phyloP scores from a whole-genome alignment of 1,140 invertebrate genomes.

The Trissolcus basalis region DNA sequence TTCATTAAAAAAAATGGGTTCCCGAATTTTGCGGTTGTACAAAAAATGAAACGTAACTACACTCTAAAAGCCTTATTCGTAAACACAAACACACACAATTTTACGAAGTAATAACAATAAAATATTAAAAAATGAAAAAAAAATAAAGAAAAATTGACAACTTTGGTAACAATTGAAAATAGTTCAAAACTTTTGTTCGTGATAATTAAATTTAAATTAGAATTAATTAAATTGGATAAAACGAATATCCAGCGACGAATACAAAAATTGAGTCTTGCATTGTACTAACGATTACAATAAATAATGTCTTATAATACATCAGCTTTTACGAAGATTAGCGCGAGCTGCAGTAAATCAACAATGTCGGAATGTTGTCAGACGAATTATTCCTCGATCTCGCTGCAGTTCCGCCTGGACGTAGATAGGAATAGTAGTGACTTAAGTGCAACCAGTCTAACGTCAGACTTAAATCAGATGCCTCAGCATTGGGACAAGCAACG shows the following conservation, averaged over 20 bases:
- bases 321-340: conserved; percentile 14
- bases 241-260: conserved; percentile 3
- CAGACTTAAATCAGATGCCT: conserved; percentile 44
- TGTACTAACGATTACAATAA: conserved; percentile 42
- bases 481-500: conserved; percentile 9
- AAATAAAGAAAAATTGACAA: conserved; percentile 7
- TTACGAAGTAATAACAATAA: too few species aligned
- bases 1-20: too few species aligned
- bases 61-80: too few species aligned
- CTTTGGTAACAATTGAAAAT: conserved; percentile 22
- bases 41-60: too few species aligned
- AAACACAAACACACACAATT: too few species aligned
- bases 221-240: conserved; percentile 10
- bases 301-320: conserved; percentile 44
- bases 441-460: conserved; percentile 40
- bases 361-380: conserved; percentile 1
- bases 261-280: conserved; percentile 15
- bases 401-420: conserved; percentile 7
- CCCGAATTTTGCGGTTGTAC: too few species aligned
- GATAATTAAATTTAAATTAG: background rate
- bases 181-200: conserved; percentile 2
- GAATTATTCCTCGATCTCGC: conserved; percentile 5
- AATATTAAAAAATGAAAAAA: background rate
- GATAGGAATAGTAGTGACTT: conserved; percentile 44
- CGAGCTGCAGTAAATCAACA: background rate